Evolutionary conservation across 2,888 invertebrate genomes (phyloP), one percentile per base, ranked within the genome.

Genomic region (Congeria kusceri): DNA sequence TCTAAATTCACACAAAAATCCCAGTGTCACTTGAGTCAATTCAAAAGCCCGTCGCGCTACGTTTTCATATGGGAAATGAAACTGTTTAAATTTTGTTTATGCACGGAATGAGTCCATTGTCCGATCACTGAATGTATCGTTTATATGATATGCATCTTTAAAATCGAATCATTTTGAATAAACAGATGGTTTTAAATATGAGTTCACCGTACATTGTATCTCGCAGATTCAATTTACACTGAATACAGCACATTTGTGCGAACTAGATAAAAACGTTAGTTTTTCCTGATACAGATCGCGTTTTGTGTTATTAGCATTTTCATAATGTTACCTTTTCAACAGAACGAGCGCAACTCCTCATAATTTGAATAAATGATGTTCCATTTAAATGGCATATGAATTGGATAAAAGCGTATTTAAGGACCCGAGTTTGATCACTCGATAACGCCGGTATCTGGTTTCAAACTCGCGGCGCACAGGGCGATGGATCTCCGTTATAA

Each of bases 131-230:
- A 70, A 70, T 44, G 67, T 71, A 79, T 66, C 65, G 64, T 63
- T 64, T 76, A 83, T 83, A 70, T 83, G 82, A 83, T 83, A 83
- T 78, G 82, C 82, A 83, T 83, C 82, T 72, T 65, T 58, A 78
- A 72, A 72, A 67, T 74, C 46, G 76, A 78, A 72, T 72, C 69
- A 72, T 80, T 70, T 53, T 67, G 69, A 66, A 80, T 76, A 80
- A 77, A 73, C 82, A 83, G 78, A 76, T 83, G 82, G 78, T 77
- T 65, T 77, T 67, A 70, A 79, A 76, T 70, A 59, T 56, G 71
- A 61, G 59, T 73, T 69, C 72, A 69, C 63, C 76, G 76, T 62
- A 47, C 78, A 63, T 61, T 29, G 59, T 83, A 79, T 78, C 82
- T 76, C 68, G 53, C 66, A 62, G 66, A 76, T 73, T 83, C 67